Evolutionary conservation across 2,113 vertebrate species (phyloP), one percentile per base, ranked within the genome.

Genomic region (Heterocephalus glaber): DNA sequence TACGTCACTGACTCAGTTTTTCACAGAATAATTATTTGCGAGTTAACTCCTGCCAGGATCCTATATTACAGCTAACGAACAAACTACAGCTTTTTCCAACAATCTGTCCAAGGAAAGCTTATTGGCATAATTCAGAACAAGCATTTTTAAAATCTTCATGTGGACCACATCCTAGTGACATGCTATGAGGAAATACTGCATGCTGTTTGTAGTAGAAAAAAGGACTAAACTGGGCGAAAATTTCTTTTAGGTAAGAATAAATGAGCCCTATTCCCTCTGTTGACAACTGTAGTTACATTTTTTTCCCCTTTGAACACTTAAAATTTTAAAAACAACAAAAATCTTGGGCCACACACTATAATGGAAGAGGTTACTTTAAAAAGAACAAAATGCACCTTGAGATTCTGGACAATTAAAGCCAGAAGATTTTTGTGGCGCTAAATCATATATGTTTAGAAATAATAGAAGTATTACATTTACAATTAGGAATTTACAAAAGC

Each of bases 301-400:
- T 97, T 95, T 98, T 49, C 47, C 83, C 86, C 47, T 70, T 95
- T 97, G 91, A 7, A 1, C 72, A 93, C 16, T 87, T 4, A 58
- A 49, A 38, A 61, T 65, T 87, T 63, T 90, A 12, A 84, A 95
- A 89, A 47, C 11, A 84, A 79, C 35, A 30, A 79, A 95, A 80
- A 82, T 26, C 65, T 70, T 60, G 72, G 70, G 56, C 26, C 1
- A 12, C 52, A 61, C 68, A 38, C 6, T 33, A 49, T 95, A 96
- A 97, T 96, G 72, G 54, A 94, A 97, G 94, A 94, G 76, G 30
- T 96, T 95, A 61, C 87, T 96, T 38, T 4, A 95, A 87, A n/a
- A 97, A 95, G 79, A 90, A 87, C 70, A 96, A 96, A 82, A 95
- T 3, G 0, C 85, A 89, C 17, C 86, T 80, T 65, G 92, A 92